Evolutionary conservation across 2,113 vertebrate species (phyloP), one percentile per base, ranked within the genome.

Genomic region (Leptocoma aspasia): DNA sequence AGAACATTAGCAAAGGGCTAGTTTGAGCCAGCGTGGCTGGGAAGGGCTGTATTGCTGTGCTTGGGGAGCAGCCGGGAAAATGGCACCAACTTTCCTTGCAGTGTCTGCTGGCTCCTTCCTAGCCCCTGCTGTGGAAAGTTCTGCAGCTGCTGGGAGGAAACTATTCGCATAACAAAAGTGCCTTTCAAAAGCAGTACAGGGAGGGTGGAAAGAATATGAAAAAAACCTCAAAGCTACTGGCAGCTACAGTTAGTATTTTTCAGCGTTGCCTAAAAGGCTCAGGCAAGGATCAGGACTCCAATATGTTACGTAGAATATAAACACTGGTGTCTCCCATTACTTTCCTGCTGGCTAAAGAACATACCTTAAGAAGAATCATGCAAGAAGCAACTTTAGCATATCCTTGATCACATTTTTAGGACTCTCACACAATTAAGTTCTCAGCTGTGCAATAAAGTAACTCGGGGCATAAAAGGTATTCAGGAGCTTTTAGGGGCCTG

Each of bases 81-180:
- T 81, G 69, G 49, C 72, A 96, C 39, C 7, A 3, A 37, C 39
- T 81, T 73, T 21, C 35, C 81, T 76, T 42, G 24, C 77, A 75
- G 52, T 21, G 69, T 26, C 69, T 95, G 89, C 91, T 94, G 94
- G 80, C 92, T 95, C 65, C 45, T 87, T 93, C 52, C 56, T 35
- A 91, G 82, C 80, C 78, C 76, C 64, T 47, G 5, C 76, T 60
- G 80, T 31, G 86, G 83, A 92, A 94, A 95, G 92, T 92, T 86
- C 89, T 86, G 91, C 92, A 95, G 95, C 95, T 97, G 96, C 91
- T 68, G 77, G 95, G 72, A 97, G 86, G 94, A 95, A 94, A 41
- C 82, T 23, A 97, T 95, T 91, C 56, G 22, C 95, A 96, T 95
- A 97, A 96, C 94, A 96, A 96, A 96, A 94, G 90, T 2, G 0